phyloP scores from a whole-genome alignment of 2,113 vertebrate genomes.

The Vulpes vulpes region DNA sequence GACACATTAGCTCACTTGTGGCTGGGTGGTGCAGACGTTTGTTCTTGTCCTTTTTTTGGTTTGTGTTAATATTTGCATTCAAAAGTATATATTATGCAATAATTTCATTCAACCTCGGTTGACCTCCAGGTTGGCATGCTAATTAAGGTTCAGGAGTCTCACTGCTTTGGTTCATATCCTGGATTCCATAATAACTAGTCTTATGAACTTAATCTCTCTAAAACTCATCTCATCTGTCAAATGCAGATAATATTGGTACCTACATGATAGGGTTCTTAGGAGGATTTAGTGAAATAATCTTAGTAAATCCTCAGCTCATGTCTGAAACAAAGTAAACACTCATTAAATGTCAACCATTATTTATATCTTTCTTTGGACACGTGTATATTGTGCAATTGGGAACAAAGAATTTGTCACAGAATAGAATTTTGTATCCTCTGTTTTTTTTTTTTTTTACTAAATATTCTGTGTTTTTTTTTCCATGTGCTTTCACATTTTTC shows the following conservation, averaged over 20 bases:
- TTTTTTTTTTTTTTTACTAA: neutral
- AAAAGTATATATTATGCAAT: neutral
- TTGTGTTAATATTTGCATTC: neutral
- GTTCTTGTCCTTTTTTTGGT: neutral
- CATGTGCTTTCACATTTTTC: neutral
- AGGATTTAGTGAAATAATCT: constrained; percentile 46
- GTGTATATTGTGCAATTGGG: neutral
- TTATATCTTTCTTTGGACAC: neutral
- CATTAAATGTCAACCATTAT: constrained; percentile 36
- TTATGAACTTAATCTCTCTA: constrained; percentile 34
- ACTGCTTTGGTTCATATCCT: neutral
- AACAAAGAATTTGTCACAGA: neutral
- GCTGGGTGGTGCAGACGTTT: neutral
- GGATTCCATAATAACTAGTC: neutral
- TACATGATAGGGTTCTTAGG: neutral
- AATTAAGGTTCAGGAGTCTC: neutral
- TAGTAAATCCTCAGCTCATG: neutral
- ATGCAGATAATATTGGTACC: neutral
- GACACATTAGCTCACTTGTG: accelerated
- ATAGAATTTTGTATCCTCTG: neutral
- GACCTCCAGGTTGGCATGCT: neutral
- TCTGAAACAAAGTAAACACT: constrained; percentile 24
- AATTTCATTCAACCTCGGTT: neutral
- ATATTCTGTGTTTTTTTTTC: neutral
- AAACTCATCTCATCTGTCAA: constrained; percentile 20